Conservation (phyloP, 2,113 vertebrate species). For the Apteryx mantelli region DNA sequence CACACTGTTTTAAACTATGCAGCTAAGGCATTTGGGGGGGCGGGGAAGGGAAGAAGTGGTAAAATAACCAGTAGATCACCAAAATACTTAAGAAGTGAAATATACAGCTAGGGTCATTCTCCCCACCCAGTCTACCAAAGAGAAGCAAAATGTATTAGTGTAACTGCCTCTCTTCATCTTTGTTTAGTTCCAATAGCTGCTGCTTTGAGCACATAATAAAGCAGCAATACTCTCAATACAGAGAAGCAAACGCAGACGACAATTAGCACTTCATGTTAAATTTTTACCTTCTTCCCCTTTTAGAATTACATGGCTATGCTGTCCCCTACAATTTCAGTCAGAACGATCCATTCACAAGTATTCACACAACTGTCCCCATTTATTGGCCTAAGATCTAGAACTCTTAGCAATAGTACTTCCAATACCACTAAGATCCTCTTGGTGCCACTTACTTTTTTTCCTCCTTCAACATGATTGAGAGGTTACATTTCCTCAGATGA, state of each 20-base stretch:
- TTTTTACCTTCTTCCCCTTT: not conserved
- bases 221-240: rapidly evolving
- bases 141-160: not conserved
- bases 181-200: not conserved
- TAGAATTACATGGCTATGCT: rapidly evolving
- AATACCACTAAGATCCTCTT: not conserved
- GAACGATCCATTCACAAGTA: not conserved
- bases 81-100: not conserved
- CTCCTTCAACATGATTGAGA: not conserved
- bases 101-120: not conserved
- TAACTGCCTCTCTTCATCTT: not conserved
- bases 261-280: not conserved
- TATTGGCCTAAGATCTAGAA: not conserved
- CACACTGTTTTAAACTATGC: not conserved
- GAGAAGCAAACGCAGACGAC: rapidly evolving
- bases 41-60: not conserved
- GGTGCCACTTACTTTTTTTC: not conserved
- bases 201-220: not conserved
- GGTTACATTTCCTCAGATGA: not conserved
- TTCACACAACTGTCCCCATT: rapidly evolving
- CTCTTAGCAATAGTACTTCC: not conserved
- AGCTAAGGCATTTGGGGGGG: not conserved
- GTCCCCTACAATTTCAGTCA: not conserved
- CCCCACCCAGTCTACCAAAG: not conserved
- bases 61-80: not conserved